Percentiles rank a stretch among this genome's conserved stretches.
These are phyloP conservation scores for Mormoops blainvillei DNA, from an alignment of 2,113 vertebrate species.

Conservation along the genomic window DNA sequence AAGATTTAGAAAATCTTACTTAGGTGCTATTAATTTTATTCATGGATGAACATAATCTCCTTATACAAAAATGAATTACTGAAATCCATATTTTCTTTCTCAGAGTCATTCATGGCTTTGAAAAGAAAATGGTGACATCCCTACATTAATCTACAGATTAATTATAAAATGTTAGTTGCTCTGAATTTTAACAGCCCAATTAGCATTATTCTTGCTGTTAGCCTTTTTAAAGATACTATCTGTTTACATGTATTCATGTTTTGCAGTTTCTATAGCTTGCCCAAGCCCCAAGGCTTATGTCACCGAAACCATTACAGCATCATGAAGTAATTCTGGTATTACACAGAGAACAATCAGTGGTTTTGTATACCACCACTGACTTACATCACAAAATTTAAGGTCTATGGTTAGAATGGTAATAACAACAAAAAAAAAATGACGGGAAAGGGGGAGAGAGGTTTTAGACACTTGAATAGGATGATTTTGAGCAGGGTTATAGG, in stretches of 20 bases:
- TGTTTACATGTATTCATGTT: slow-evolving; percentile 9
- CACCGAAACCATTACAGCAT: slow-evolving; percentile 27
- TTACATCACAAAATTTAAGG: background rate
- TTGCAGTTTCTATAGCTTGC: slow-evolving; percentile 18
- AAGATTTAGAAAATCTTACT: slow-evolving; percentile 30
- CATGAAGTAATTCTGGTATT: background rate
- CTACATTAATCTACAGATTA: slow-evolving; percentile 18
- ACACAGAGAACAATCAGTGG: background rate
- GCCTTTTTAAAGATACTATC: slow-evolving; percentile 31
- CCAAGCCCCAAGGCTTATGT: background rate
- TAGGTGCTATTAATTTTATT: slow-evolving; percentile 26
- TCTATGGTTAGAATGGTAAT: background rate
- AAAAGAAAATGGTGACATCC: slow-evolving; percentile 45
- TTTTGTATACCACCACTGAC: background rate
- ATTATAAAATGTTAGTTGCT: slow-evolving; percentile 7
- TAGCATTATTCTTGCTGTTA: slow-evolving; percentile 37
- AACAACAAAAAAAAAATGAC: background rate
- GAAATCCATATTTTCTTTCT: slow-evolving; percentile 35
- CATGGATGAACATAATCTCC: slow-evolving; percentile 15
- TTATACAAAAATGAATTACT: background rate
- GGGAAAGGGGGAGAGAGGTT: background rate
- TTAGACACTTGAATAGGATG: background rate
- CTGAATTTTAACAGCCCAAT: slow-evolving; percentile 45
- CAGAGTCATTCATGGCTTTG: slow-evolving; percentile 38
- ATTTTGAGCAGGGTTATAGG: background rate